These are phyloP conservation scores for Coregonus suidteri DNA, from an alignment of 2,797 vertebrate genomes.

Conservation along the genomic window DNA sequence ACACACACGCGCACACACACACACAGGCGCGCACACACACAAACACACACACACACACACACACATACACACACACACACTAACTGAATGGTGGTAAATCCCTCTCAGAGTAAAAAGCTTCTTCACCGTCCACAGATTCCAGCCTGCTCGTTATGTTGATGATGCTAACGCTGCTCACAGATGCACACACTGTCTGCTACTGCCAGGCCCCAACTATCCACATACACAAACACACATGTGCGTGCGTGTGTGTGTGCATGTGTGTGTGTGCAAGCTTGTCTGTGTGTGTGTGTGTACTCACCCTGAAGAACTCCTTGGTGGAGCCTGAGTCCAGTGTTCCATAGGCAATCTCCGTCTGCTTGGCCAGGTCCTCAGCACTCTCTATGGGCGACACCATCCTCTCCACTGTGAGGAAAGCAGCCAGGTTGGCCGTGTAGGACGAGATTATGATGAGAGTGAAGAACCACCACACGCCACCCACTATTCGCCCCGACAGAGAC, in stretches of 20 bases:
- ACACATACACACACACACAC: conserved; percentile 36
- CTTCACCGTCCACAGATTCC: conserved; percentile 78
- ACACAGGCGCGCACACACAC: conserved; percentile 36
- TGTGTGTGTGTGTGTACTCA: conserved; percentile 62
- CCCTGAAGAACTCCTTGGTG: conserved; percentile 98
- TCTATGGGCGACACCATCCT: conserved; percentile 93
- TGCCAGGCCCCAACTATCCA: too few relatives aligned
- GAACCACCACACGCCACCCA: conserved; percentile 99
- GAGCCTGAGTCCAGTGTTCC: conserved; percentile 96
- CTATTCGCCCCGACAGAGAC: conserved; percentile 97
- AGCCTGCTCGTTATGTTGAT: conserved; percentile 74
- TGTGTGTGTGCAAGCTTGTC: neutral
- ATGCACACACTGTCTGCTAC: conserved; percentile 66
- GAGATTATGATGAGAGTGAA: conserved; percentile 99
- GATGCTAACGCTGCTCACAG: conserved; percentile 69
- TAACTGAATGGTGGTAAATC: conserved; percentile 74
- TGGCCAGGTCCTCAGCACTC: conserved; percentile 93
- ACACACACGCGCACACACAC: conserved; percentile 9
- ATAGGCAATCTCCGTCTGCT: conserved; percentile 98
- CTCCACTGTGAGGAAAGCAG: conserved; percentile 98
- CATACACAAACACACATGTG: too few relatives aligned
- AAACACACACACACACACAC: conserved; percentile 11
- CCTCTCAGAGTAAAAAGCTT: conserved; percentile 77
- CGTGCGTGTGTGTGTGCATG: neutral
- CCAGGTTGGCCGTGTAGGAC: conserved; percentile 97